Evolutionary conservation across 2,113 vertebrate genomes (phyloP), one percentile per base, ranked within the genome.

Genomic region (Sinocyclocheilus maitianheensis): DNA sequence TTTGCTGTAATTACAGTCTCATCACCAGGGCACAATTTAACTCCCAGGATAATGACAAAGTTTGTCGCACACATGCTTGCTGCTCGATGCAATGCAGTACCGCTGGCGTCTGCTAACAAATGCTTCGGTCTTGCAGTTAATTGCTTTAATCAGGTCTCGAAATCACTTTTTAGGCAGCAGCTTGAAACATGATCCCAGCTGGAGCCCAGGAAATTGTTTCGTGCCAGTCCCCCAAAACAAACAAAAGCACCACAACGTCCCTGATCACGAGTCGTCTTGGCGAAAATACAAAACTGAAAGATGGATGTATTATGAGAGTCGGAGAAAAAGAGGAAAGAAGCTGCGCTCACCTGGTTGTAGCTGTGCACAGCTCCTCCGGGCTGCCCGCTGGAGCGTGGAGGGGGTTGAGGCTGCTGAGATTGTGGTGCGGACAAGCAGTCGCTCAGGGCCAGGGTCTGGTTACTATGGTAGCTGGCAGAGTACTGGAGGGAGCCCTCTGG

Each of bases 381-480:
- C 94, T 97, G 97, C 81, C 94, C 87, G 89, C 96, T 95, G 85
- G 85, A 76, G 92, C 97, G 97, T 89, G 96, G 90, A 0, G 96
- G 95, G 92, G 95, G 94, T 91, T 95, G 87, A 58, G 83, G 87
- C 63, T 78, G 83, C 83, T 85, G 84, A 24, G 83, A 43, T 63
- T 88, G 85, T 91, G 89, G 97, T 85, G 97, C 93, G 1, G 96
- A 91, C 5, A 95, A 93, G 82, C 77, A 81, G 93, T 98, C 98
- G 0, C 97, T 97, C 92, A 96, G 95, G 94, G 97, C 96, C 67
- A 98, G 96, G 93, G 98, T 97, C 96, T 99, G 98, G 96, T 98
- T 98, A 96, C 97, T 98, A 95, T 99, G 98, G 96, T 99, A 99
- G 96, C 97, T 97, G 93, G 97, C 96, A 30, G 98, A 97, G 95